These are phyloP conservation scores for Anhinga rufa DNA, from an alignment of 2,113 vertebrate genomes.

Conservation along the genomic window DNA sequence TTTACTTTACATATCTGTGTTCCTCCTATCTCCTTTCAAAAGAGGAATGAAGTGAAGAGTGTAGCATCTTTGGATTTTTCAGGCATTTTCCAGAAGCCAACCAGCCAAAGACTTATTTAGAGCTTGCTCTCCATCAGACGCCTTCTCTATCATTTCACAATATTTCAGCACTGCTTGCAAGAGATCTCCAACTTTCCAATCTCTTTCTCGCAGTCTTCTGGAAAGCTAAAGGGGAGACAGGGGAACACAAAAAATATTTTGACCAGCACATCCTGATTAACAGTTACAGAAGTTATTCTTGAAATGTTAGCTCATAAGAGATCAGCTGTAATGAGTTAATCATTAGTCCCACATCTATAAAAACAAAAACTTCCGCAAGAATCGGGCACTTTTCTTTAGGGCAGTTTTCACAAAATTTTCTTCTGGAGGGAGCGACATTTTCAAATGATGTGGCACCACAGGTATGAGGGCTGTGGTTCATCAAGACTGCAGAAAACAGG, in stretches of 20 bases:
- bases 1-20: constrained; percentile 10
- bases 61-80: constrained; percentile 45
- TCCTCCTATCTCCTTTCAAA: constrained; percentile 22
- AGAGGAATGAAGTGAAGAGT: constrained; percentile 37
- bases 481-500: constrained; percentile 53
- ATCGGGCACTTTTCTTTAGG: not conserved
- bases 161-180: constrained; percentile 88
- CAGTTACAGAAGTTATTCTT: constrained; percentile 1
- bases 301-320: constrained; percentile 5
- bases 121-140: constrained; percentile 44
- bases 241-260: not conserved
- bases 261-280: not conserved
- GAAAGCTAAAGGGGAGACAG: constrained; percentile 76
- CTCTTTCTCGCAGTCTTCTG: constrained; percentile 78
- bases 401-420: constrained; percentile 1
- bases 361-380: constrained; percentile 52
- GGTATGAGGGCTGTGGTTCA: constrained; percentile 44
- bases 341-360: constrained; percentile 31
- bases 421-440: constrained; percentile 25
- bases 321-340: constrained; percentile 32
- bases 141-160: constrained; percentile 71
- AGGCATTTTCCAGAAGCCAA: constrained; percentile 89
- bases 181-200: constrained; percentile 87
- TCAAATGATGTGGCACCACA: constrained; percentile 41
- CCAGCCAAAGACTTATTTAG: constrained; percentile 76